Percentiles rank a stretch among this genome's conserved stretches.
Evolutionary conservation across 2,113 vertebrate genomes (phyloP).

Genomic region (Platysteira castanea): DNA sequence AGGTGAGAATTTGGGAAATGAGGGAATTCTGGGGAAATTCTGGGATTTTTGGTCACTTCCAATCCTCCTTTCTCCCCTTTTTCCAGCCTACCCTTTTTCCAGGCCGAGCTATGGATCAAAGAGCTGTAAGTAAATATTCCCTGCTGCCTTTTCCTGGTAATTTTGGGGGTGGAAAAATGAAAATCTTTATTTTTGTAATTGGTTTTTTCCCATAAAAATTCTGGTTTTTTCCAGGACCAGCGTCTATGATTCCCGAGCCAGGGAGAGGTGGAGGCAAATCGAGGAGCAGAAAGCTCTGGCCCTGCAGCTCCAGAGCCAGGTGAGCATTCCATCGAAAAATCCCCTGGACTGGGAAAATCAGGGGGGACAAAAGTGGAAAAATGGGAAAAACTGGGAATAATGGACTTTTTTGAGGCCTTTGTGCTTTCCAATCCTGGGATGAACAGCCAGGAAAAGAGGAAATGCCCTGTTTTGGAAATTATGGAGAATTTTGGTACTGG

Average conservation of each 20-base stretch:
- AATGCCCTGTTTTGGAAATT: too few relatives aligned
- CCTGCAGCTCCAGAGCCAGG: slow-evolving; percentile 86
- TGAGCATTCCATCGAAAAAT: slow-evolving; percentile 28
- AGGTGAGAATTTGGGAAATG: background rate
- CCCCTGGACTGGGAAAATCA: fast-evolving
- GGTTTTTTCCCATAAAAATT: background rate
- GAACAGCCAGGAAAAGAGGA: too few relatives aligned
- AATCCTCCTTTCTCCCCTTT: background rate
- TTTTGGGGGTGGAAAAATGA: background rate
- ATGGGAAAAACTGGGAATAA: background rate
- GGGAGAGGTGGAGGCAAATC: slow-evolving; percentile 88
- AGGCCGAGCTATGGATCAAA: slow-evolving; percentile 95
- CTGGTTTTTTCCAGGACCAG: slow-evolving; percentile 76
- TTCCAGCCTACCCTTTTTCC: slow-evolving; percentile 82
- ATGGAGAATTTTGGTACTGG: fast-evolving
- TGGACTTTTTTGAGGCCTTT: fast-evolving
- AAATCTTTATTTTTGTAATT: background rate
- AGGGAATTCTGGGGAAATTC: background rate
- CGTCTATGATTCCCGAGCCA: slow-evolving; percentile 90
- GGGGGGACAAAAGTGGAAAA: background rate
- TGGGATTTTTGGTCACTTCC: fast-evolving
- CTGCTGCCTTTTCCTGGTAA: background rate
- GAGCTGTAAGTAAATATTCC: slow-evolving; percentile 85
- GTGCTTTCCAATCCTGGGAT: background rate
- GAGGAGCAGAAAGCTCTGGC: slow-evolving; percentile 89